Evolutionary conservation across 1,140 invertebrate genomes (phyloP).

Genomic region (Laodelphax striatellus): DNA sequence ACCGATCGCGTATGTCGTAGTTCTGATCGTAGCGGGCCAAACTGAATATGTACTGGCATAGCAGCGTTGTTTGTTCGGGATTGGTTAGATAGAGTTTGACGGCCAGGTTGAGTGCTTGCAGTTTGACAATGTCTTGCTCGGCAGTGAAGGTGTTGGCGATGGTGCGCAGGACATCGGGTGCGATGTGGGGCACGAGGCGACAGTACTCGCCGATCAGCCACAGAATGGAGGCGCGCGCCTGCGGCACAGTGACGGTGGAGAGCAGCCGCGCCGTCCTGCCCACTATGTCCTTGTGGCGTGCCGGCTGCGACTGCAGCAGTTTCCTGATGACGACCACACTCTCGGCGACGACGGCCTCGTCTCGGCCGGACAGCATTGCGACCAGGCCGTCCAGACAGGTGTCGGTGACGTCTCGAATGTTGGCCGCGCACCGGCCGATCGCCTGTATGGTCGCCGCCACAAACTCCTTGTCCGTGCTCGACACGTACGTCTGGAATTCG

Average conservation of each 20-base stretch:
- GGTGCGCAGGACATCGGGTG: conserved; percentile 85
- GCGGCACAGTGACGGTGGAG: conserved; percentile 77
- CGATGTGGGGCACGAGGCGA: conserved; percentile 66
- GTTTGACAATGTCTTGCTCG: conserved; percentile 92
- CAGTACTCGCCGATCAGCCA: conserved; percentile 94
- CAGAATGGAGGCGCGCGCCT: conserved; percentile 68
- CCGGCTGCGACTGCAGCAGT: conserved; percentile 73
- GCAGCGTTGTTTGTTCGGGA: conserved; percentile 67
- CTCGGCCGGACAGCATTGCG: conserved; percentile 83
- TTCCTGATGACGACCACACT: conserved; percentile 88
- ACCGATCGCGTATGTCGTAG: conserved; percentile 94
- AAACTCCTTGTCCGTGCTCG: conserved; percentile 86
- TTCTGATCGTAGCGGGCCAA: conserved; percentile 95
- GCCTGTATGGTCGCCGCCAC: conserved; percentile 96
- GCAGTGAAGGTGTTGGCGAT: conserved; percentile 87
- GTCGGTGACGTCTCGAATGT: conserved; percentile 86
- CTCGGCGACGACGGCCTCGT: conserved; percentile 85
- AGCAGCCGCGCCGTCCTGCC: conserved; percentile 80
- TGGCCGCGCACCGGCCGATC: conserved; percentile 83
- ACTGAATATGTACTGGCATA: conserved; percentile 92
- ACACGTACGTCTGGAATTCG: conserved; percentile 97
- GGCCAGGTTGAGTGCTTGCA: conserved; percentile 91
- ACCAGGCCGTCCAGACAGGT: conserved; percentile 91
- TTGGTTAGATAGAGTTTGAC: conserved; percentile 89
- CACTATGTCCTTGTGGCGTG: conserved; percentile 79